Evolutionary conservation across 1,140 invertebrate genomes (phyloP), one percentile per base, ranked within the genome.

Genomic region (Magallana angulata): DNA sequence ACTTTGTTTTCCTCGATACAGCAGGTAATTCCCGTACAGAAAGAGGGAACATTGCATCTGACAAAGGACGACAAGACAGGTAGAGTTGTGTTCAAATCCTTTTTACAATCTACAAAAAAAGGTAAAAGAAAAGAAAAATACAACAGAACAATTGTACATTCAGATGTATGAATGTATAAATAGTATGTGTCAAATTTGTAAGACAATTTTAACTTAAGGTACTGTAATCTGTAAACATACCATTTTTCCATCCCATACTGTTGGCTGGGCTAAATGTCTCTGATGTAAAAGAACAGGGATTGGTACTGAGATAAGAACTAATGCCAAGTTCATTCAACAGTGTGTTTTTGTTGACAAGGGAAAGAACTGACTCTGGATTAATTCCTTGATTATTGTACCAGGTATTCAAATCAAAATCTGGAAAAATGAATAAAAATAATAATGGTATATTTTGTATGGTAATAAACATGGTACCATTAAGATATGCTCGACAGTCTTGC

Each of bases 21-120:
- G 16, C 82, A 84, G 56, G 56, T 84, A n/a, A 84, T 18, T 30
- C 82, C 82, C 11, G 82, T 84, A 60, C 82, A 84, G 6, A 58
- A 60, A 36, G 57, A 59, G 7, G 82, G 82, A 16, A 84, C 60
- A 30, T 84, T 59, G 60, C 82, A 84, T 62, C 82, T 84, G 2
- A 62, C 58, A 36, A 11, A n/a, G 30, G 57, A 58, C 7, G 59
- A 24, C 5, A 62, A 18, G 57, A 9, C 14, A 14, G 59, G 82
- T 2, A 62, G 57, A 16, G 11, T 16, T 9, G 5, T 18, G 7
- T 18, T 84, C 30, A 84, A 36, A 18, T 84, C 82, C 30, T 84
- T 58, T 30, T 84, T 59, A 62, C 82, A 84, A 36, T 60, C 82
- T 84, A 59, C 12, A 62, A 84, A 16, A 62, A 18, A 24, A 0